Conservation (phyloP, 2,888 invertebrate species). For the Leucophenga maculata region DNA sequence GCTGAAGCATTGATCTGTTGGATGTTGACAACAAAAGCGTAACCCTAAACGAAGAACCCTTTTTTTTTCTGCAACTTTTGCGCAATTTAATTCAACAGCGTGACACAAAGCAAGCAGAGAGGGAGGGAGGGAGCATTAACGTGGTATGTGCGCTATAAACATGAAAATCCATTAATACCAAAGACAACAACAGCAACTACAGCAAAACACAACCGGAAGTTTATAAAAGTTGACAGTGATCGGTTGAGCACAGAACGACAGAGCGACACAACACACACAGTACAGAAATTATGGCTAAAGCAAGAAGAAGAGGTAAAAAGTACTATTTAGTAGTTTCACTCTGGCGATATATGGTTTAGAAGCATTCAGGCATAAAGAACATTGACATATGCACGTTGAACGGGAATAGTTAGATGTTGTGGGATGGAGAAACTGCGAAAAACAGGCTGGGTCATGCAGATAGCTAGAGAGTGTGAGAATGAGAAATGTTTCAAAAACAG, state of each 20-base stretch:
- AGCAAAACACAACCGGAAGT: conserved; percentile 53
- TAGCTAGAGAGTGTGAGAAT: too few relatives aligned
- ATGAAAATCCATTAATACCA: conserved; percentile 52
- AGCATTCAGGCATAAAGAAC: conserved; percentile 57
- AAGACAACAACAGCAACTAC: conserved; percentile 35
- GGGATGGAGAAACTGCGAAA: background rate
- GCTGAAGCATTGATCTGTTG: background rate
- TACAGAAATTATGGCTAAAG: background rate
- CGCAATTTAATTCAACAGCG: conserved; percentile 20
- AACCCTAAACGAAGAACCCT: conserved; percentile 34
- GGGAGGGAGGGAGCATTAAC: too few relatives aligned
- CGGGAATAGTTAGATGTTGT: background rate
- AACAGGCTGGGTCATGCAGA: background rate
- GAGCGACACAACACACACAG: background rate
- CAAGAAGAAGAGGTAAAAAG: background rate
- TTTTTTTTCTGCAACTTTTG: conserved; percentile 26
- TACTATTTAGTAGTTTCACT: background rate
- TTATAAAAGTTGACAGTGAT: conserved; percentile 60
- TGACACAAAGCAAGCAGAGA: too few relatives aligned
- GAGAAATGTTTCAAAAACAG: too few relatives aligned
- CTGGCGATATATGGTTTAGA: conserved; percentile 4
- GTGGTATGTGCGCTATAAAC: conserved; percentile 34
- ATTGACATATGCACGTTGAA: conserved; percentile 51
- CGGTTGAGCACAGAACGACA: conserved; percentile 36
- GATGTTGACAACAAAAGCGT: conserved; percentile 20